A percentile compares a stretch with the other conserved stretches of the same genome.
phyloP scores from a whole-genome alignment of 2,888 invertebrate species.

The Bimastos eiseni region DNA sequence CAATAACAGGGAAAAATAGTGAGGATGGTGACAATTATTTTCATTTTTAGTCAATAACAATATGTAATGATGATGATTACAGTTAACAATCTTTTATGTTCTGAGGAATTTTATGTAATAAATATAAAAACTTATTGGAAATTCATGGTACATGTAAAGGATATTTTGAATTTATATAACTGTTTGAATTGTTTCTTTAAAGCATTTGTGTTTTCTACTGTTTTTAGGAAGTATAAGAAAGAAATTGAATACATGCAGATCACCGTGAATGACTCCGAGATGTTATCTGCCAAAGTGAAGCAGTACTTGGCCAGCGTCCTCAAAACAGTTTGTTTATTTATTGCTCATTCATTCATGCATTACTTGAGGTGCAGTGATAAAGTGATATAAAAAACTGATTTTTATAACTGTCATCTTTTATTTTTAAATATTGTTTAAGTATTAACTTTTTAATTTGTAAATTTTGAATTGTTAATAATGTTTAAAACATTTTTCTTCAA shows the following conservation, averaged over 20 bases:
- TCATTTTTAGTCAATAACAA: background rate
- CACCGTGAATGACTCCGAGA: background rate
- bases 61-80: background rate
- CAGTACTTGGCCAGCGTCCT: slow-evolving; percentile 55
- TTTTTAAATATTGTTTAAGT: too few relatives aligned
- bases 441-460: too few relatives aligned
- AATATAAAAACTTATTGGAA: background rate
- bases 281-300: slow-evolving; percentile 35
- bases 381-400: too few relatives aligned
- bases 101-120: background rate
- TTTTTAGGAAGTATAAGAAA: slow-evolving; percentile 21
- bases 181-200: background rate
- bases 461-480: too few relatives aligned
- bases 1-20: background rate
- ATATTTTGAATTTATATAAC: too few relatives aligned
- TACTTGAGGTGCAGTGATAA: background rate
- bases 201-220: background rate
- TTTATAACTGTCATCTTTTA: too few relatives aligned
- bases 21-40: background rate
- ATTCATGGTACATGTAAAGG: background rate
- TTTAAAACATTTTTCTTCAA: background rate
- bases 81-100: background rate
- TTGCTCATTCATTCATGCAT: too few relatives aligned
- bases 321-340: slow-evolving; percentile 48
- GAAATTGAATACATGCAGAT: slow-evolving; percentile 20